A percentile compares a stretch with the other conserved stretches of the same genome.
Evolutionary conservation across 2,113 vertebrate genomes (phyloP).

Genomic region (Raja brachyura): DNA sequence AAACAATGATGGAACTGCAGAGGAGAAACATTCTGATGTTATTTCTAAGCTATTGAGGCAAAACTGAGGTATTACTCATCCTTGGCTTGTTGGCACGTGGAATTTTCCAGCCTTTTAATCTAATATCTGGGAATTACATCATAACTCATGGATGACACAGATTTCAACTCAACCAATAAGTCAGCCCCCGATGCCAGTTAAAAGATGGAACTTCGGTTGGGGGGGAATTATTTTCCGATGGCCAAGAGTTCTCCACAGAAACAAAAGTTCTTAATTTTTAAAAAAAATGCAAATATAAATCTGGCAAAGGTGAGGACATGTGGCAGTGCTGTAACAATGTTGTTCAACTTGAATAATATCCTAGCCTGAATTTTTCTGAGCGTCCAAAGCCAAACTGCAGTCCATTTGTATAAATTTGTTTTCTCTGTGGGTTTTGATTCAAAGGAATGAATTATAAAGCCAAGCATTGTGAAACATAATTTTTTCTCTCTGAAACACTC

Average conservation of each 20-base stretch:
- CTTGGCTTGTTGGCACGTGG: constrained; percentile 26
- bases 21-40: constrained; percentile 1
- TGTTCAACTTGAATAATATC: constrained; percentile 7
- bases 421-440: background rate
- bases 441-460: background rate
- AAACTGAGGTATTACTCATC: constrained; percentile 25
- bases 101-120: constrained; percentile 35
- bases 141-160: constrained; percentile 27
- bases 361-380: background rate
- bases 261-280: background rate
- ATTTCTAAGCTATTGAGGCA: constrained; percentile 20
- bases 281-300: background rate
- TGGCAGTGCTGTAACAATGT: background rate
- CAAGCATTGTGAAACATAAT: background rate
- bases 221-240: background rate
- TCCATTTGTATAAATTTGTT: background rate
- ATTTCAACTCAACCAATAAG: constrained; percentile 30
- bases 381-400: background rate
- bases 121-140: constrained; percentile 37
- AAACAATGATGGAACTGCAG: constrained; percentile 28
- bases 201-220: background rate
- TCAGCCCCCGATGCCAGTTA: constrained; percentile 21
- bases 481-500: background rate
- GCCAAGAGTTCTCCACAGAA: background rate
- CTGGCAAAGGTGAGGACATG: background rate